A percentile compares a stretch with the other conserved stretches of the same genome.
Evolutionary conservation across 2,797 vertebrate genomes (phyloP).

Genomic region (Arnoldichthys spilopterus): DNA sequence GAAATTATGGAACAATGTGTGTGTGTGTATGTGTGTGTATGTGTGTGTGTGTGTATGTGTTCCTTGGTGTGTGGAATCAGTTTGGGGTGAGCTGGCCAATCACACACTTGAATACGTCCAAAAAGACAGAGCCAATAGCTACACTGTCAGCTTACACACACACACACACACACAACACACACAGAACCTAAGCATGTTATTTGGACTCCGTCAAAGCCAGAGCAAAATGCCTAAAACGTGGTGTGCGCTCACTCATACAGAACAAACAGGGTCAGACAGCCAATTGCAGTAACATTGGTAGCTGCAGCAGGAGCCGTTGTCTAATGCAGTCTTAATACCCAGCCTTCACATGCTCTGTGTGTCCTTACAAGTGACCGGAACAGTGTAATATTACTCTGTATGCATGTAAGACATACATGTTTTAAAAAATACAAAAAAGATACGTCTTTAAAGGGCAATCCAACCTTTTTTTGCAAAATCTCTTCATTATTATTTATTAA

Average conservation of each 20-base stretch:
- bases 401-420: background rate
- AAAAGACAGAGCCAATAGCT: slow-evolving; percentile 51
- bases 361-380: background rate
- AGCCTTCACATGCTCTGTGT: slow-evolving; percentile 12
- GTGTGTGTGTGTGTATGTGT: slow-evolving; percentile 30
- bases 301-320: background rate
- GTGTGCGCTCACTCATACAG: slow-evolving; percentile 33
- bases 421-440: too few species aligned
- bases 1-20: too few species aligned
- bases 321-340: background rate
- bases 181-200: slow-evolving; percentile 15
- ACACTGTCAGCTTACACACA: slow-evolving; percentile 37
- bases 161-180: slow-evolving; percentile 22
- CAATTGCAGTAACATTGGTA: slow-evolving; percentile 17
- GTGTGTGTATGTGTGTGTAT: background rate
- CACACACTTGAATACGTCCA: slow-evolving; percentile 38
- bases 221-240: slow-evolving; percentile 34
- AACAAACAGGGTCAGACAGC: slow-evolving; percentile 54
- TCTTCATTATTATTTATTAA: too few species aligned
- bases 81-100: slow-evolving; percentile 46
- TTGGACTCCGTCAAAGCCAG: slow-evolving; percentile 23
- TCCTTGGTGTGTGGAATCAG: slow-evolving; percentile 24
- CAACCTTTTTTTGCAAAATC: too few species aligned
- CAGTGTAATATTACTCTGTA: background rate
- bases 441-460: background rate